These are phyloP conservation scores for Collichthys lucidus DNA, from an alignment of 2,113 vertebrate genomes.

Conservation along the genomic window DNA sequence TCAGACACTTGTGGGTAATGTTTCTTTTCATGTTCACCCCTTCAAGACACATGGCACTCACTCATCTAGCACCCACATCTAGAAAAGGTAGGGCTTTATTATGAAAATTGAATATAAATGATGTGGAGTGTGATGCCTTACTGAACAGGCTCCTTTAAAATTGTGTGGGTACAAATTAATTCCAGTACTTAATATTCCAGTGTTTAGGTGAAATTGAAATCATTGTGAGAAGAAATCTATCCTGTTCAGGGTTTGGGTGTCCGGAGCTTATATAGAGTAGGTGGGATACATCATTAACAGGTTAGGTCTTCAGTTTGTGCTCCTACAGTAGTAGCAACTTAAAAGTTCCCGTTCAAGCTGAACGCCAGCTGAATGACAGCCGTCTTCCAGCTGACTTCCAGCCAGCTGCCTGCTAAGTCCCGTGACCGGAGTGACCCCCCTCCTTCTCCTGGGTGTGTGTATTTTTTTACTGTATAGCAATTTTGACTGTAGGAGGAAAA, in stretches of 20 bases:
- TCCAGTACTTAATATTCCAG: background rate
- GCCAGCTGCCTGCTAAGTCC: no score
- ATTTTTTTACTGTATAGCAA: no score
- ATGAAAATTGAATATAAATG: background rate
- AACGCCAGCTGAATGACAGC: no score
- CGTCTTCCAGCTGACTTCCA: no score
- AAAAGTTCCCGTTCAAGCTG: no score
- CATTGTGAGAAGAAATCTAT: slow-evolving; percentile 18
- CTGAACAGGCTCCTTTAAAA: background rate
- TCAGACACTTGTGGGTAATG: background rate
- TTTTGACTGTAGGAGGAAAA: background rate
- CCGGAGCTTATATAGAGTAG: slow-evolving; percentile 1
- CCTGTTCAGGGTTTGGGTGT: background rate
- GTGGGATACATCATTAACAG: background rate
- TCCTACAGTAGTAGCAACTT: no score
- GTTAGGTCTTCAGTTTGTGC: slow-evolving; percentile 1
- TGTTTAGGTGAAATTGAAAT: slow-evolving; percentile 4
- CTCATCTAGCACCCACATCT: background rate
- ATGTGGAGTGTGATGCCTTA: background rate
- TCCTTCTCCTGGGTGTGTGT: no score
- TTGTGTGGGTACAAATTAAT: background rate
- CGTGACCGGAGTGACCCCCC: no score
- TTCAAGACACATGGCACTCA: background rate
- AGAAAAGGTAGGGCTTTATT: background rate
- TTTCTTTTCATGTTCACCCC: no score